Evolutionary conservation across 2,113 vertebrate genomes (phyloP).

Genomic region (Heterochromis multidens): DNA sequence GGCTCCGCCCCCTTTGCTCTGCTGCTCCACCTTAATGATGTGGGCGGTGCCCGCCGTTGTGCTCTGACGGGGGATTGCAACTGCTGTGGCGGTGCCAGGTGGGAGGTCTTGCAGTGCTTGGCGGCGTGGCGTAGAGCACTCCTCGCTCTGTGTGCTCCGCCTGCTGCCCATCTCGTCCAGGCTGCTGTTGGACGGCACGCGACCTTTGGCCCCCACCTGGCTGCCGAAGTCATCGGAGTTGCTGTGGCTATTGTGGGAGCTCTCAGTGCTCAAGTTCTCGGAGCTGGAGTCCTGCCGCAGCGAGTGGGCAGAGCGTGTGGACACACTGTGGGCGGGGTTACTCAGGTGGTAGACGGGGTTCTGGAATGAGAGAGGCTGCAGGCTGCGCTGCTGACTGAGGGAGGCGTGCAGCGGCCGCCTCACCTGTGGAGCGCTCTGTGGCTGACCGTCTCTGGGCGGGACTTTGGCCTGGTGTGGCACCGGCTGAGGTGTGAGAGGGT

Average conservation of each 20-base stretch:
- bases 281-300: constrained; percentile 84
- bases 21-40: constrained; percentile 84
- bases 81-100: constrained; percentile 59
- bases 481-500: constrained; percentile 32
- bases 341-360: constrained; percentile 95
- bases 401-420: constrained; percentile 84
- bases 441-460: constrained; percentile 78
- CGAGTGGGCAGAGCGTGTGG: constrained; percentile 35
- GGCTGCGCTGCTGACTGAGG: constrained; percentile 84
- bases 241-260: constrained; percentile 87
- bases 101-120: constrained; percentile 41
- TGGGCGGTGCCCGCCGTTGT: constrained; percentile 83
- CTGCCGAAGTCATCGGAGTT: constrained; percentile 81
- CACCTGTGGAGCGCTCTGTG: constrained; percentile 91
- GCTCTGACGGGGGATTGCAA: constrained; percentile 85
- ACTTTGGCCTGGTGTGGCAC: constrained; percentile 65
- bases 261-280: constrained; percentile 90
- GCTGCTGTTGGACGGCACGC: constrained; percentile 84
- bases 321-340: constrained; percentile 66
- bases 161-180: constrained; percentile 82
- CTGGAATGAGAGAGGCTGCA: constrained; percentile 92
- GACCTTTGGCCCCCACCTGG: constrained; percentile 73
- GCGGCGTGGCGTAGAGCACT: constrained; percentile 58
- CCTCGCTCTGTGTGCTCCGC: constrained; percentile 82
- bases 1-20: constrained; percentile 71